Evolutionary conservation across 1,140 invertebrate genomes (phyloP).

Genomic region (Nylanderia fulva): DNA sequence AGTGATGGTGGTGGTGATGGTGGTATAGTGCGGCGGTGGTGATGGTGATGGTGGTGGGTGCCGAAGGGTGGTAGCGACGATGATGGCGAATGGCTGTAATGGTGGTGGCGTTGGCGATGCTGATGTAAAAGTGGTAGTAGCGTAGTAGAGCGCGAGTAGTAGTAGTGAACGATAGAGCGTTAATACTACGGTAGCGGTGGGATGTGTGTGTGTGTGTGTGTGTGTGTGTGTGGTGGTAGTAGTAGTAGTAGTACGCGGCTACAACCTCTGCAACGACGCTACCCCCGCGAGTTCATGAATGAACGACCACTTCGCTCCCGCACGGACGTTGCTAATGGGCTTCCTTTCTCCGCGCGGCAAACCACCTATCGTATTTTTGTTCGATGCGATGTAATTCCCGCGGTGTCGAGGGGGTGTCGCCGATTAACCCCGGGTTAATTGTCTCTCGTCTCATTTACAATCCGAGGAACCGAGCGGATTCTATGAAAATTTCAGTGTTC

Average conservation of each 20-base stretch:
- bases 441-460: conserved; percentile 13
- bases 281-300: conserved; percentile 79
- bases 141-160: conserved; percentile 7
- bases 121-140: conserved; percentile 49
- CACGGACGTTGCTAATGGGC: conserved; percentile 76
- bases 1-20: no score
- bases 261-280: conserved; percentile 61
- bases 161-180: conserved; percentile 54
- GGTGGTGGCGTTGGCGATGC: conserved; percentile 20
- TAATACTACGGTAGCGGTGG: conserved; percentile 62
- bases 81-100: conserved; percentile 48
- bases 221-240: no score
- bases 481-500: neutral
- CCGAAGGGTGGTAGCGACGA: conserved; percentile 60
- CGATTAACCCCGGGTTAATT: conserved; percentile 52
- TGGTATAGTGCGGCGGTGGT: no score
- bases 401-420: neutral
- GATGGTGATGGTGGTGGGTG: conserved; percentile 37
- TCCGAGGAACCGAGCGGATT: neutral
- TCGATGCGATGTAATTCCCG: conserved; percentile 35
- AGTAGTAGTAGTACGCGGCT: conserved; percentile 60
- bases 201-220: no score
- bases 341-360: conserved; percentile 72
- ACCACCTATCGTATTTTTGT: conserved; percentile 69
- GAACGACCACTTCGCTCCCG: conserved; percentile 79